Base-by-base conservation (phyloP, 2,888 invertebrate genomes). In the Polymixis flavicincta region DNA sequence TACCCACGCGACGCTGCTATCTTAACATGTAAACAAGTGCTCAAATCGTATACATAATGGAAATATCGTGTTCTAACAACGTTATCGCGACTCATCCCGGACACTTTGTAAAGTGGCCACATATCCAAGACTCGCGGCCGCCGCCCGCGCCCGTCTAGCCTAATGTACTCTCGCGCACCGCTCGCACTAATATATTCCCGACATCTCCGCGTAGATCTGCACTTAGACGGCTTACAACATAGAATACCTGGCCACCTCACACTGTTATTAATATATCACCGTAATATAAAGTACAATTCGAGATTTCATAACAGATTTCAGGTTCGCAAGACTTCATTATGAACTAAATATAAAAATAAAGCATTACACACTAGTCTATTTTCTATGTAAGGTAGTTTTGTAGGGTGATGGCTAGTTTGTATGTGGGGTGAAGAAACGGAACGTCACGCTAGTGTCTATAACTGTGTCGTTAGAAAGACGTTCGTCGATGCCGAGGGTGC, bases 21-120 rank as follows among this genome's bases (percentile, higher is more conserved):
- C 96, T 96, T 95, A 95, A 94, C 94, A 93, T 95, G 95, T 96
- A 96, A 96, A 96, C 94, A 95, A 94, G 94, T 93, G 93, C 94
- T 96, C 95, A 95, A 96, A 96, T 96, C 96, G 96, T 96, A 96
- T 96, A 96, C 96, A 95, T 96, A 96, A 96, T 96, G 96, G 96
- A 95, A 96, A 96, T 96, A 96, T 96, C 96, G 95, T 96, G 96
- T 96, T 96, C 95, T 94, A 95, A 95, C 95, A 95, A 95, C 95
- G 95, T 94, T 96, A 96, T 96, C 96, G 94, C 95, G 94, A 92
- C 95, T 95, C 96, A 94, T 95, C 95, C 95, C 93, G 95, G 95
- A 95, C 96, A 95, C 94, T 96, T 95, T 95, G 95, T 96, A 95
- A 95, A 96, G 96, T 95, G 96, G 94, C 93, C 94, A 92, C 94